These are phyloP conservation scores for Rallus limicola DNA, from an alignment of 2,113 vertebrate species.

Conservation along the genomic window DNA sequence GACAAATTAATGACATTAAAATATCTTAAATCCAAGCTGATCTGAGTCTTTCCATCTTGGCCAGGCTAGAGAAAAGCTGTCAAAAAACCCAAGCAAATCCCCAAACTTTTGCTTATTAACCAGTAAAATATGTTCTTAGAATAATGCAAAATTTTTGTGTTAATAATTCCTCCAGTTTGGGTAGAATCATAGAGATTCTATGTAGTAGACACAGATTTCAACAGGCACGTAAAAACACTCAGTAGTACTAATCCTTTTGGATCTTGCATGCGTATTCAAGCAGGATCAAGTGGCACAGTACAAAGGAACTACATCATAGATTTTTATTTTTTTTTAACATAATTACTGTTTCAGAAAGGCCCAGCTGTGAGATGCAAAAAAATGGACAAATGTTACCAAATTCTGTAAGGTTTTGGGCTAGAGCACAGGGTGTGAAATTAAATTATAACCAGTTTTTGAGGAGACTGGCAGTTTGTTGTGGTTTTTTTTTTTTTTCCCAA, in stretches of 20 bases:
- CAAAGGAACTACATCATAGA: neutral
- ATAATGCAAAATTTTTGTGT: neutral
- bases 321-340: neutral
- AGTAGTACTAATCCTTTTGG: neutral
- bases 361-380: neutral
- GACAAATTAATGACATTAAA: neutral
- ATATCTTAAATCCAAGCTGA: neutral
- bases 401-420: neutral
- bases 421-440: neutral
- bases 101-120: neutral
- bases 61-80: neutral
- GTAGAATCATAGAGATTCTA: neutral
- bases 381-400: neutral
- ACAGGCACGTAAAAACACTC: neutral
- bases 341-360: neutral
- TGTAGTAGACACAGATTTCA: neutral
- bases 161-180: neutral
- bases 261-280: neutral
- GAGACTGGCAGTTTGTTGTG: neutral
- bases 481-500: accelerated
- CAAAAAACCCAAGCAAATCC: neutral
- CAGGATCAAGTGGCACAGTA: neutral
- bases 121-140: neutral
- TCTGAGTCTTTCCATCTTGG: neutral
- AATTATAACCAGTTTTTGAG: neutral